Percentiles rank a stretch among this genome's conserved stretches.
These are phyloP conservation scores for Chiloscyllium punctatum DNA, from an alignment of 2,797 vertebrate genomes.

Conservation along the genomic window DNA sequence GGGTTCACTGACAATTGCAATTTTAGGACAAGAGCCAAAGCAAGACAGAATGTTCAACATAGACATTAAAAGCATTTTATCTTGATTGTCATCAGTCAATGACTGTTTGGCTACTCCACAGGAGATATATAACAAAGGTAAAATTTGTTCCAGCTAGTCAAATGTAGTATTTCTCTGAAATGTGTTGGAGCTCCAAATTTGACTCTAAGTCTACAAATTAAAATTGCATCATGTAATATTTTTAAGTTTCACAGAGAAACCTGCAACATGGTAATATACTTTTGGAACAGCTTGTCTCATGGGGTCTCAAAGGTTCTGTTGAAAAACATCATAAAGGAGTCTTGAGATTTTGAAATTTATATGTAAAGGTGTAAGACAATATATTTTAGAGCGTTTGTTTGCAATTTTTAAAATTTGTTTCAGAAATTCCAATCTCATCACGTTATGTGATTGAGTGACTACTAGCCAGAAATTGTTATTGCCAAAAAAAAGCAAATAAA, in stretches of 20 bases:
- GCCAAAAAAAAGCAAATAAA: background rate
- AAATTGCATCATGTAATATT: background rate
- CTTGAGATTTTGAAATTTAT: background rate
- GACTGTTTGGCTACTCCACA: background rate
- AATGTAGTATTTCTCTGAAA: background rate
- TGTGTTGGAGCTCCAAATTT: background rate
- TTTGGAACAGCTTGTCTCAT: background rate
- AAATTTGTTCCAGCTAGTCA: background rate
- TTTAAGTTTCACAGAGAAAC: background rate
- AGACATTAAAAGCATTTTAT: slow-evolving; percentile 25
- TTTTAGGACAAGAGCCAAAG: slow-evolving; percentile 26
- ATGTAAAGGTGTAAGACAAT: background rate
- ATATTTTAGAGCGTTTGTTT: background rate
- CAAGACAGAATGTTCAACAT: slow-evolving; percentile 10
- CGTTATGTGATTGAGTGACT: background rate
- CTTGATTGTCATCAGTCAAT: slow-evolving; percentile 28
- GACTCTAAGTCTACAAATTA: background rate
- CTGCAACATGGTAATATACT: background rate
- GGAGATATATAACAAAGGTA: background rate
- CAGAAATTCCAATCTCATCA: background rate
- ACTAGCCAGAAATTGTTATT: background rate
- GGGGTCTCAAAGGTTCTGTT: background rate
- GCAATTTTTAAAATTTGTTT: background rate
- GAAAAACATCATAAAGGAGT: background rate
- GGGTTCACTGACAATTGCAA: slow-evolving; percentile 26